Conservation (phyloP, 2,888 invertebrate genomes). For the Tachina lurida region DNA sequence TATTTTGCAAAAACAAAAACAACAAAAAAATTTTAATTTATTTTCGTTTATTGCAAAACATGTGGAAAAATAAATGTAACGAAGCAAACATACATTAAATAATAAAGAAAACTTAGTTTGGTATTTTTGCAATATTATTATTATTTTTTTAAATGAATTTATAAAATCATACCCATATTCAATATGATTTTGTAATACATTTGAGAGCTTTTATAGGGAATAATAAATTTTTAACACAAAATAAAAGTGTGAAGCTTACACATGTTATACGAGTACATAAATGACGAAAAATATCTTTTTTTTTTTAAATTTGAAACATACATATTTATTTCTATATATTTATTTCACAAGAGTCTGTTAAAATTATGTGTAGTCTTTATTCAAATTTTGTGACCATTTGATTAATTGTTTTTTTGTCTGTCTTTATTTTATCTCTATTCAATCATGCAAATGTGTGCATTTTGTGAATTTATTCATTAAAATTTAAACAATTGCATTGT, state of each 20-base stretch:
- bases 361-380: background rate
- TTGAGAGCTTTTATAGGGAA: background rate
- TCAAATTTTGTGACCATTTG: constrained; percentile 47
- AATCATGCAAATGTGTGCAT: constrained; percentile 35
- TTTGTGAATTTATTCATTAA: constrained; percentile 52
- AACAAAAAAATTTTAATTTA: constrained; percentile 51
- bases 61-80: constrained; percentile 25
- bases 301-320: too few species aligned
- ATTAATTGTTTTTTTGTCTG: constrained; percentile 40
- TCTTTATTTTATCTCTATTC: constrained; percentile 16
- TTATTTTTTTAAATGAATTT: constrained; percentile 28
- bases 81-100: constrained; percentile 26
- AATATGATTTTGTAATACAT: constrained; percentile 42
- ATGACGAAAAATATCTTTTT: background rate
- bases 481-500: constrained; percentile 51
- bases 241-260: constrained; percentile 6
- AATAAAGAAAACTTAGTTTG: constrained; percentile 23
- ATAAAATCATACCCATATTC: constrained; percentile 12
- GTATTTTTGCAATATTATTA: constrained; percentile 44
- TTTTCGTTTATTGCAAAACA: constrained; percentile 58
- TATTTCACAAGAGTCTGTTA: too few species aligned
- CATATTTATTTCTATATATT: too few species aligned
- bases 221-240: constrained; percentile 38
- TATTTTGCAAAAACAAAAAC: background rate
- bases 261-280: background rate